Base-by-base conservation (phyloP, 2,113 vertebrate genomes). In the Leptobrachium leishanense region DNA sequence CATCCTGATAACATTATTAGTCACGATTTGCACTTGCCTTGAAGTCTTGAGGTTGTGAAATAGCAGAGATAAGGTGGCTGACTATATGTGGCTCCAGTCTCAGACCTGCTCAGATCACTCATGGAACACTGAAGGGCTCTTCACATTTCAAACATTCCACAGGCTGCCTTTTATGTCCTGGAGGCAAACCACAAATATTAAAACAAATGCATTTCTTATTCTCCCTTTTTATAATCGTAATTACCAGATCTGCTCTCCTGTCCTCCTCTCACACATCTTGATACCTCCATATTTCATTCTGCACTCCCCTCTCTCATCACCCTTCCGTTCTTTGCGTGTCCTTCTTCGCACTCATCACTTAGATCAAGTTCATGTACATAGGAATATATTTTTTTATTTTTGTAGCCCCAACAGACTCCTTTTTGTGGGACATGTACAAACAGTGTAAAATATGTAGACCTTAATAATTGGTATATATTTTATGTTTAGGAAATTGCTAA, bases 141-240 rank as follows among this genome's bases (percentile, higher is more conserved):
- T 76, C 39, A 68, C 78, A 68, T 81, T 74, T 44, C 66, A 57
- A 64, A 81, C 72, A 81, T 81, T 81, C 78, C 65, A 62, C 43
- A 50, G 46, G 4, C 54, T 67, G 71, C 40, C 77, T 74, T 55
- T 67, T 15, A 4, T 44, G 43, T 42, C 46, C 54, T 15, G 3
- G 3, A 59, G 6, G 11, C 55, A 11, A 59, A 59, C 55, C 55
- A 12, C 55, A 59, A 59, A 8, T 3, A 59, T 59, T 59, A 59
- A 59, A 15, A 59, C 9, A 54, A 54, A 62, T 62, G 50, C 50
- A 54, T 54, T n/a, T 62, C 15, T 62, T 62, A 13, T 62, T 62
- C 50, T 54, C 50, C 20, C 20, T 31, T 31, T 31, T 31, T 31
- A 31, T 31, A 31, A 31, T 31, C 20, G 20, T 31, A 31, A 31